A percentile compares a stretch with the other conserved stretches of the same genome.
These are phyloP conservation scores for Ceraclea dissimilis DNA, from an alignment of 2,888 invertebrate species.

Conservation along the genomic window DNA sequence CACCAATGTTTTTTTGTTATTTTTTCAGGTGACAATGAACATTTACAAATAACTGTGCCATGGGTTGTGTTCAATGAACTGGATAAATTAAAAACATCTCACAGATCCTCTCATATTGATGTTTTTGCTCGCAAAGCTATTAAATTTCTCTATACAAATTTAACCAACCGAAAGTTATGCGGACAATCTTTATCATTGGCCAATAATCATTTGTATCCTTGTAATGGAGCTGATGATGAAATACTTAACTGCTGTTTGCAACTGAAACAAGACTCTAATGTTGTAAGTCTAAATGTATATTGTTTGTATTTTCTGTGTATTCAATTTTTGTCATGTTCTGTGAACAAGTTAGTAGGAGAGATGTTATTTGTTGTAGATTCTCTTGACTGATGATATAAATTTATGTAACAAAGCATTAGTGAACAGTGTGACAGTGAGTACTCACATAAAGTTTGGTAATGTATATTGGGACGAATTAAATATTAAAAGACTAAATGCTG, in stretches of 20 bases:
- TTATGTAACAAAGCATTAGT: constrained; percentile 49
- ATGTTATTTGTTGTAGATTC: constrained; percentile 38
- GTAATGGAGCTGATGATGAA: constrained; percentile 51
- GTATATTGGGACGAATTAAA: not conserved
- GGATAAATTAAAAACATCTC: constrained; percentile 44
- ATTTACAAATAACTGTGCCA: constrained; percentile 40
- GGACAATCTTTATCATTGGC: constrained; percentile 52
- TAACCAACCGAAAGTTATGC: constrained; percentile 42
- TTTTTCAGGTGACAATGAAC: not conserved
- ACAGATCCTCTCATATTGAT: constrained; percentile 37
- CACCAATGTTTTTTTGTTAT: too few species aligned
- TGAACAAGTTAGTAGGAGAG: not conserved
- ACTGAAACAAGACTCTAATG: constrained; percentile 42
- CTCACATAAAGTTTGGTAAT: constrained; percentile 12
- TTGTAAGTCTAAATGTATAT: constrained; percentile 39
- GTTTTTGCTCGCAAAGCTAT: constrained; percentile 39
- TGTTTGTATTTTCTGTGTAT: not conserved
- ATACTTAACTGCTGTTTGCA: constrained; percentile 53
- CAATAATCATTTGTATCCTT: constrained; percentile 46
- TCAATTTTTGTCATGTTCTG: not conserved
- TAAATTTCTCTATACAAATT: constrained; percentile 46
- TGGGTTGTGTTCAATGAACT: constrained; percentile 55
- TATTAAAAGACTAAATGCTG: not conserved
- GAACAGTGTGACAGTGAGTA: constrained; percentile 37
- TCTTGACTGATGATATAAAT: constrained; percentile 52